phyloP scores from a whole-genome alignment of 2,113 vertebrate species.

The Henicopernis longicauda region DNA sequence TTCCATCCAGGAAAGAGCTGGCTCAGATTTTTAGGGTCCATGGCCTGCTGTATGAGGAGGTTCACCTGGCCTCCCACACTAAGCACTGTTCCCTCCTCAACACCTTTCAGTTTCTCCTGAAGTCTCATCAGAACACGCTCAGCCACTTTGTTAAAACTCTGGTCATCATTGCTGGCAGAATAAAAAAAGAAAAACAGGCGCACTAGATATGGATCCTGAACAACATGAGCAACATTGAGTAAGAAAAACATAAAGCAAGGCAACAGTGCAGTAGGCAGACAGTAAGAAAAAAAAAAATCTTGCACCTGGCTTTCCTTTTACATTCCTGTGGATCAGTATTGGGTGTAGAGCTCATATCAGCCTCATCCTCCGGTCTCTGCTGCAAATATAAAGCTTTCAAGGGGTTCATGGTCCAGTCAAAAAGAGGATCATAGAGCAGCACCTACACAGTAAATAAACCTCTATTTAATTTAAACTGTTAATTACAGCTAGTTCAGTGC shows the following conservation, averaged over 20 bases:
- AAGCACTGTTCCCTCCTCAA: slow-evolving; percentile 92
- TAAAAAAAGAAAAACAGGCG: background rate
- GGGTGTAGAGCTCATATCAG: slow-evolving; percentile 83
- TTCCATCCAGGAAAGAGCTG: slow-evolving; percentile 92
- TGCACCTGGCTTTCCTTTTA: slow-evolving; percentile 81
- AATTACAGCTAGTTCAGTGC: background rate
- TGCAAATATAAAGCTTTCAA: slow-evolving; percentile 95
- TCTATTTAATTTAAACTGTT: background rate
- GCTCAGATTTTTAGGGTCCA: slow-evolving; percentile 96
- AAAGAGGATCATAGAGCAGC: slow-evolving; percentile 94
- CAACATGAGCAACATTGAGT: background rate
- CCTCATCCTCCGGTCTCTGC: slow-evolving; percentile 87
- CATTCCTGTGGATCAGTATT: slow-evolving; percentile 73
- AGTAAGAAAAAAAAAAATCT: background rate
- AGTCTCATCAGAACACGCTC: slow-evolving; percentile 94
- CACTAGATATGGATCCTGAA: background rate
- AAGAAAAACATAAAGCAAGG: background rate
- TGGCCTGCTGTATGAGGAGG: slow-evolving; percentile 95
- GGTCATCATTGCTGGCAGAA: slow-evolving; percentile 73
- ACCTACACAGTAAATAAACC: slow-evolving; percentile 74
- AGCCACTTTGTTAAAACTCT: slow-evolving; percentile 96
- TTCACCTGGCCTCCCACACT: slow-evolving; percentile 95
- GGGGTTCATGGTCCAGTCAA: slow-evolving; percentile 99
- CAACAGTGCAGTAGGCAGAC: background rate
- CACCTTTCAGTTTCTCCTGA: slow-evolving; percentile 97